Percentiles rank a stretch among this genome's conserved stretches.
These are phyloP conservation scores for Vireo griseus DNA, from an alignment of 2,797 vertebrate species.

Conservation along the genomic window DNA sequence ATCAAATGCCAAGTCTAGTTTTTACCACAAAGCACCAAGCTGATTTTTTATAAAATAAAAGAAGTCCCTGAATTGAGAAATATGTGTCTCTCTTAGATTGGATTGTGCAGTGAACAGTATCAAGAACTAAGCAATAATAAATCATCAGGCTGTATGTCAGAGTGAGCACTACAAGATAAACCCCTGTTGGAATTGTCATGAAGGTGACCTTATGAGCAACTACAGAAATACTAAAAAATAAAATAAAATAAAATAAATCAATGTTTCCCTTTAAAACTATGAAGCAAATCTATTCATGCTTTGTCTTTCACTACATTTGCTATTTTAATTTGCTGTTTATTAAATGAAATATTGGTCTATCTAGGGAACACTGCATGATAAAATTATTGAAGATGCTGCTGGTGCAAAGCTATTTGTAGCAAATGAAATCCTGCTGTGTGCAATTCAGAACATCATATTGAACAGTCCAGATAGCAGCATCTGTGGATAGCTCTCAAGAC, in stretches of 20 bases:
- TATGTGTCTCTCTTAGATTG: constrained; percentile 84
- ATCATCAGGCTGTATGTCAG: constrained; percentile 77
- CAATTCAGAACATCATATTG: constrained; percentile 68
- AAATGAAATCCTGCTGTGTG: constrained; percentile 72
- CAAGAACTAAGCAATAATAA: constrained; percentile 82
- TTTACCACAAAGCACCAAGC: constrained; percentile 66
- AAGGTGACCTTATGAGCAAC: constrained; percentile 78
- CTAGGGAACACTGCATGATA: constrained; percentile 52
- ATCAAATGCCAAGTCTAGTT: constrained; percentile 56
- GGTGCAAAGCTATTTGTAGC: constrained; percentile 69
- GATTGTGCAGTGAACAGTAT: constrained; percentile 85
- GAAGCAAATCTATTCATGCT: constrained; percentile 36
- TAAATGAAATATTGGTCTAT: constrained; percentile 67
- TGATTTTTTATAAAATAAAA: constrained; percentile 83
- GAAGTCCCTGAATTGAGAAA: constrained; percentile 84
- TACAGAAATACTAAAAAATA: constrained; percentile 54
- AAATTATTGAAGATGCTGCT: constrained; percentile 68
- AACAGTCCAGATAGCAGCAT: constrained; percentile 57
- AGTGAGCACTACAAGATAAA: constrained; percentile 74
- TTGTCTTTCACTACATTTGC: constrained; percentile 45
- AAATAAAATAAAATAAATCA: constrained; percentile 7
- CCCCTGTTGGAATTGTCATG: constrained; percentile 75
- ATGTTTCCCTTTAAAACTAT: constrained; percentile 51
- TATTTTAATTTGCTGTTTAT: constrained; percentile 70
- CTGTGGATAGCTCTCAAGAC: constrained; percentile 53